A percentile compares a stretch with the other conserved stretches of the same genome.
phyloP scores from a whole-genome alignment of 2,797 vertebrate genomes.

The Aulostomus chinensis region DNA sequence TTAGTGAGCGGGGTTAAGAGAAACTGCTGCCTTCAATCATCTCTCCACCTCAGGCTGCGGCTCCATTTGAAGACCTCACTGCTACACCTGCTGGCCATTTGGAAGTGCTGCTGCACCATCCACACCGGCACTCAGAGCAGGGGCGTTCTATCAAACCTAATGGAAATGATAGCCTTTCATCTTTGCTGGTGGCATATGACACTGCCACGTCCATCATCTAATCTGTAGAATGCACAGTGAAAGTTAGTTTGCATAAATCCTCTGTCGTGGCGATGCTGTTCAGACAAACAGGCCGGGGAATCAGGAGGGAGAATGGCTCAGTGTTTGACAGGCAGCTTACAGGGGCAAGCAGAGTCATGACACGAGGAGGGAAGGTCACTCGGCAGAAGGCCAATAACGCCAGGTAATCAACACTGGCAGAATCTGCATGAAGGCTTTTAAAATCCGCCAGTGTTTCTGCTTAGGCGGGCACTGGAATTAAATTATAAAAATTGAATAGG shows the following conservation, averaged over 20 bases:
- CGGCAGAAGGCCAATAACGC: conserved; percentile 28
- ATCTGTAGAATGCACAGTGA: conserved; percentile 5
- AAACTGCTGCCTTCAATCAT: conserved; percentile 33
- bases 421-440: conserved; percentile 72
- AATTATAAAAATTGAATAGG: background rate
- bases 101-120: conserved; percentile 36
- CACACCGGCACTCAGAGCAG: conserved; percentile 9
- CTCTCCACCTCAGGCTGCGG: conserved; percentile 25
- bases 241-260: conserved; percentile 52
- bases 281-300: conserved; percentile 47
- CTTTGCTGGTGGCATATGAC: conserved; percentile 40
- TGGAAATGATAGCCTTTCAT: conserved; percentile 50
- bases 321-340: conserved; percentile 70
- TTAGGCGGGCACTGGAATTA: conserved; percentile 32
- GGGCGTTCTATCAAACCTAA: conserved; percentile 37
- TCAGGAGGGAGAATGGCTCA: conserved; percentile 20
- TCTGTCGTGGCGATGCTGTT: no score
- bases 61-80: conserved; percentile 57
- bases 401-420: conserved; percentile 61
- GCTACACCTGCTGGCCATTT: conserved; percentile 74
- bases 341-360: conserved; percentile 57
- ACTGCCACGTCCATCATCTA: conserved; percentile 48
- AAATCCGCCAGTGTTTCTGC: conserved; percentile 15
- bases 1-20: conserved; percentile 31
- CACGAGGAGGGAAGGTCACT: conserved; percentile 58